Conservation (phyloP, 2,888 invertebrate species). For the Emmelina monodactyla region DNA sequence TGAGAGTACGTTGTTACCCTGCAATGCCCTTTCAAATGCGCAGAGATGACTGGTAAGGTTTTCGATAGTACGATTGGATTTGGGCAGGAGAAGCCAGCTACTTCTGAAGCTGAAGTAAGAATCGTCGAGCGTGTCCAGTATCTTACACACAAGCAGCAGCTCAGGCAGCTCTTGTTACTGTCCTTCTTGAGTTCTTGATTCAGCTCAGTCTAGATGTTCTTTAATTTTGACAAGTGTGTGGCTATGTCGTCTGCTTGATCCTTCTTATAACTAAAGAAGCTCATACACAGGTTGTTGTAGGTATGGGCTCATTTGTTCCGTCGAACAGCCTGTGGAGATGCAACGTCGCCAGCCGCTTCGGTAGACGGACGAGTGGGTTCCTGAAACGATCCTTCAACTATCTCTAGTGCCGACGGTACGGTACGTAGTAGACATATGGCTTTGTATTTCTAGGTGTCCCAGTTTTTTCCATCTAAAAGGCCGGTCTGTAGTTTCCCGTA, state of each 20-base stretch:
- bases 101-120: background rate
- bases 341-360: no score
- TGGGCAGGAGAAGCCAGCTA: background rate
- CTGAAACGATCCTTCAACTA: no score
- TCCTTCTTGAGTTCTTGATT: slow-evolving; percentile 1
- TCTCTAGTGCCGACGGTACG: no score
- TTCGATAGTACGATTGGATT: slow-evolving; percentile 5
- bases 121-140: slow-evolving; percentile 1
- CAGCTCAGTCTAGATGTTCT: slow-evolving; percentile 2
- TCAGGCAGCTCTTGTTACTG: background rate
- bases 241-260: slow-evolving; percentile 3
- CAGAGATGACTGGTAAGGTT: slow-evolving; percentile 6
- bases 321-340: slow-evolving; percentile 4
- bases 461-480: no score
- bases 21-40: slow-evolving; percentile 4
- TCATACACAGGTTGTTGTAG: slow-evolving; percentile 2
- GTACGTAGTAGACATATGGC: no score
- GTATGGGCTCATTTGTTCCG: slow-evolving; percentile 1
- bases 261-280: slow-evolving; percentile 1
- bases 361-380: no score
- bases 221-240: slow-evolving; percentile 2
- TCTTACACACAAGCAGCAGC: background rate
- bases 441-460: no score
- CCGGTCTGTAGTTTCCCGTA: no score
- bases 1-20: background rate